Base-by-base conservation (phyloP, 2,888 invertebrate genomes). In the Chironomus riparius region DNA sequence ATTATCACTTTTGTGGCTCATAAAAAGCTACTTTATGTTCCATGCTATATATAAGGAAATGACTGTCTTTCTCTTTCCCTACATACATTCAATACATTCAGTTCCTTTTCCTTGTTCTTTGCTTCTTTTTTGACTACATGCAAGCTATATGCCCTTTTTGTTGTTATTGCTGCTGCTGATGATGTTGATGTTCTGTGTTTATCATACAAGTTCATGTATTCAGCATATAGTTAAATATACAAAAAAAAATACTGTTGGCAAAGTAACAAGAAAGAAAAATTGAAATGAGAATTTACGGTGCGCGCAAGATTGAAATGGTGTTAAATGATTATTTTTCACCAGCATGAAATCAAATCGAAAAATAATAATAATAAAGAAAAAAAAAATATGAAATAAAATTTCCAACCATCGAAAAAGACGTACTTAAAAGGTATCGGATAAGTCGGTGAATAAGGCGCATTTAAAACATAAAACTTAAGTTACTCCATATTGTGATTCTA, bases 1-100 rank as follows among this genome's bases (percentile, higher is more conserved):
- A 72, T 72, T 62, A 72, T 72, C 72, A 72, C 72, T 72, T 61
- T 61, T 61, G 61, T 61, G 72, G 62, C 72, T 72, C 72, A 47
- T 72, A 72, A 72, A 72, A 72, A 56, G 15, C 15, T 24, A 47
- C 56, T 71, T 71, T 71, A 71, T 56, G 71, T 50, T 28, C 24
- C 21, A 21, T 65, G 56, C 56, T 56, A 56, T 56, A 56, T 56
- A 56, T 56, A 56, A 38, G 56, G 56, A 56, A 56, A 56, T 56
- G 18, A 38, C 38, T 56, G n/a, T 18, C 56, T 56, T 56, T 18
- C 56, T 56, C 56, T 15, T 15, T 18, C 56, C 56, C 56, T 18
- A 12, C 56, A 56, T 15, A 15, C 13, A 21, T 21, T 65, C 65
- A 10, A 65, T 24, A 21, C 65, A 22, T 24, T 24, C 13, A 13